These are phyloP conservation scores for Eupithecia exiguata DNA, from an alignment of 2,888 invertebrate species.

Conservation along the genomic window DNA sequence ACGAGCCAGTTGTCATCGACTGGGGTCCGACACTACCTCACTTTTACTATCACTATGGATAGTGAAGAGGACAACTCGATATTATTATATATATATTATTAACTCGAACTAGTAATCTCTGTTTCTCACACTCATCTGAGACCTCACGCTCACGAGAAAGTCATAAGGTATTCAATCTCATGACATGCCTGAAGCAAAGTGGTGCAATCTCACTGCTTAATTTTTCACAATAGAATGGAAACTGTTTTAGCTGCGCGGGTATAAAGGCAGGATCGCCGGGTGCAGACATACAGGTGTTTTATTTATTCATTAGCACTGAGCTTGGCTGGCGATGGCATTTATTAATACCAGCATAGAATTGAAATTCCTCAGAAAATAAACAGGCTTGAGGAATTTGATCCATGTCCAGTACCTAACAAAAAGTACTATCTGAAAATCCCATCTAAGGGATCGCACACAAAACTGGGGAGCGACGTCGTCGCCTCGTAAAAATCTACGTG, in stretches of 20 bases:
- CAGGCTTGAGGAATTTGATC: not conserved
- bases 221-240: conserved; percentile 37
- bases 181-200: conserved; percentile 1
- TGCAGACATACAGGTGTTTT: conserved; percentile 55
- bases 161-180: conserved; percentile 11
- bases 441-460: not conserved
- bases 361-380: conserved; percentile 8
- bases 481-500: not conserved
- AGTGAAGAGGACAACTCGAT: not conserved
- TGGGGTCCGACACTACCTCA: not conserved
- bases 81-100: not conserved
- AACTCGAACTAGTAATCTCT: not conserved
- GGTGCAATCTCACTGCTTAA: conserved; percentile 22
- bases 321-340: conserved; percentile 35
- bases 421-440: not conserved
- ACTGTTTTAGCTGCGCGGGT: conserved; percentile 40
- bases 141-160: not conserved
- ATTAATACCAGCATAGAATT: conserved; percentile 19
- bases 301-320: conserved; percentile 63
- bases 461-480: not conserved
- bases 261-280: conserved; percentile 48
- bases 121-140: not conserved
- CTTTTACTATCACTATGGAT: too few relatives aligned
- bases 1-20: not conserved
- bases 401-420: not conserved